Conservation (phyloP, 2,888 invertebrate genomes). For the Tachina grossa region DNA sequence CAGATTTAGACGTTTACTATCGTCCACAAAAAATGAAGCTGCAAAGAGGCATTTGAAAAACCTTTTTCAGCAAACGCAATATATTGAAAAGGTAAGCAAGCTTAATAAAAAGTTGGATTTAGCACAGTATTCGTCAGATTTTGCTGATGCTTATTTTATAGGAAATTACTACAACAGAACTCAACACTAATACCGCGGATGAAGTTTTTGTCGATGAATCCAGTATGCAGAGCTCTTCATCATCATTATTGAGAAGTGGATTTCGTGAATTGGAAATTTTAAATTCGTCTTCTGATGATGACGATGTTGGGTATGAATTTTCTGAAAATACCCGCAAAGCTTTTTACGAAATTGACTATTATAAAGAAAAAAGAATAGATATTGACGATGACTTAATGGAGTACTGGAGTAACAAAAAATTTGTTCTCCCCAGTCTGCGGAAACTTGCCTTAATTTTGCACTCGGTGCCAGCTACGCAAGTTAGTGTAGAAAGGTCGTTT, state of each 20-base stretch:
- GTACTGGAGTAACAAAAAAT: constrained; percentile 11
- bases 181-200: constrained; percentile 11
- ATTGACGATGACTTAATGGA: constrained; percentile 6
- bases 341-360: constrained; percentile 14
- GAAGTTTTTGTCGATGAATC: constrained; percentile 23
- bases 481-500: too few relatives aligned
- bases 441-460: constrained; percentile 12
- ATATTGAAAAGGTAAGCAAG: constrained; percentile 14
- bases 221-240: constrained; percentile 24
- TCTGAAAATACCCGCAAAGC: background rate
- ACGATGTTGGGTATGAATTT: constrained; percentile 8
- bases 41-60: too few relatives aligned
- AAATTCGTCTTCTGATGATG: constrained; percentile 24
- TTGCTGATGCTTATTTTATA: background rate
- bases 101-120: constrained; percentile 20
- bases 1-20: constrained; percentile 23
- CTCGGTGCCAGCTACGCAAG: background rate
- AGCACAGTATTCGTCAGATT: constrained; percentile 7
- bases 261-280: constrained; percentile 33
- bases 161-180: background rate
- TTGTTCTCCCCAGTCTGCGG: constrained; percentile 8
- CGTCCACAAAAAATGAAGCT: too few relatives aligned
- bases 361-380: constrained; percentile 23
- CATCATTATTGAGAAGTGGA: constrained; percentile 21
- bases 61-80: constrained; percentile 16